Base-by-base conservation (phyloP, 2,113 vertebrate genomes). In the Chunga burmeisteri region DNA sequence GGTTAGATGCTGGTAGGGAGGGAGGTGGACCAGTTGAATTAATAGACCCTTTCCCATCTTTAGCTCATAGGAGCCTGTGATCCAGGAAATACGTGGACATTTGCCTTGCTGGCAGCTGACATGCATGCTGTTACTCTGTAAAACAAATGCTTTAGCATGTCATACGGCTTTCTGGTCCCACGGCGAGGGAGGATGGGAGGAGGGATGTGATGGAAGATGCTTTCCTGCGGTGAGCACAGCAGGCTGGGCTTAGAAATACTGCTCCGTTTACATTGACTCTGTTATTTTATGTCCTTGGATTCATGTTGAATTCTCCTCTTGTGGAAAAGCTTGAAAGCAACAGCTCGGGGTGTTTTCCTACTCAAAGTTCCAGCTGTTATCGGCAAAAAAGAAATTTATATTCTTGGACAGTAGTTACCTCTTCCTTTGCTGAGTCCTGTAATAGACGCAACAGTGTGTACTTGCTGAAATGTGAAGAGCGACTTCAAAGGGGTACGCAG, bases 181-280 rank as follows among this genome's bases (percentile, higher is more conserved):
- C 0, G 0, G 13, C 1, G 3, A 72, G 47, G 56, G 40, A 77
- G 49, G 55, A 26, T 52, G 53, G 49, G 36, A 85, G 29, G 56
- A 77, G 65, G 25, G 44, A 59, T 30, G 47, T 21, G 65, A 34
- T 78, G 30, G 77, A 75, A 93, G 23, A 21, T 15, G 3, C 63
- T 88, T 56, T 49, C 36, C 52, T 62, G 30, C 29, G 42, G 36
- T 61, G 58, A 87, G 32, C 79, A 16, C n/a, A 82, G 62, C 44
- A 53, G 85, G 36, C 68, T 1, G 0, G 62, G 34, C 73, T 90
- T 90, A 47, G 58, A 90, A 75, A 49, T 82, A 36, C 1, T 82
- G 16, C 53, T 93, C 2, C 1, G 15, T 90, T 81, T 95, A 50
- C 17, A 12, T 1, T 67, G 42, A 55, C 22, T 68, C 38, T 53